Evolutionary conservation across 2,888 invertebrate genomes (phyloP).

Genomic region (Troglohyphantes excavatus): DNA sequence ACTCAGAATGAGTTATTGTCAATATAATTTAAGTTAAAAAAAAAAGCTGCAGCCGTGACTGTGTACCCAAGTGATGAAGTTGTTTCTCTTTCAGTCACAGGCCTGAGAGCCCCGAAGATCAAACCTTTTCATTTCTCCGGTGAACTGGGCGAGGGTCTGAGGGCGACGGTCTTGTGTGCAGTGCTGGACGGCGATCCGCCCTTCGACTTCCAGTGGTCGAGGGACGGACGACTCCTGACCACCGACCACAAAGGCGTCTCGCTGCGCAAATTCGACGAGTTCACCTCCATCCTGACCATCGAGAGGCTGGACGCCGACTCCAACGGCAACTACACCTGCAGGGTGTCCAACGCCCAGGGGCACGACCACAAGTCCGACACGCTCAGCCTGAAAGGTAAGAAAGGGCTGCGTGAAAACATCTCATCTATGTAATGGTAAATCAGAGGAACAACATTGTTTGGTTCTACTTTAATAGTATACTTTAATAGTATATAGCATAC

Average conservation of each 20-base stretch:
- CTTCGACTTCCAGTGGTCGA: conserved; percentile 77
- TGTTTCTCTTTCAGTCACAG: conserved; percentile 9
- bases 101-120: conserved; percentile 27
- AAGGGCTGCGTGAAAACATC: too few relatives aligned
- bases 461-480: too few relatives aligned
- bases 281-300: conserved; percentile 48
- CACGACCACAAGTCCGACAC: conserved; percentile 29
- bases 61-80: too few relatives aligned
- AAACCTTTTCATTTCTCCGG: conserved; percentile 63
- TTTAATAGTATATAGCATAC: too few relatives aligned
- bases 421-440: too few relatives aligned
- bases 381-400: conserved; percentile 42
- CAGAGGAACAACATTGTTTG: neutral
- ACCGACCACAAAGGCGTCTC: neutral
- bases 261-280: conserved; percentile 4
- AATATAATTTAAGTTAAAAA: too few relatives aligned
- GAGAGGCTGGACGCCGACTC: conserved; percentile 27
- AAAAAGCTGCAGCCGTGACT: too few relatives aligned
- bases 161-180: conserved; percentile 44
- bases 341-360: conserved; percentile 46
- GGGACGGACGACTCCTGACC: conserved; percentile 52
- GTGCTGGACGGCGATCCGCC: conserved; percentile 72
- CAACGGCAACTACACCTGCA: conserved; percentile 73
- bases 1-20: too few relatives aligned
- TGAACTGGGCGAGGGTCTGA: neutral